Evolutionary conservation across 2,113 vertebrate species (phyloP), one percentile per base, ranked within the genome.

Genomic region (Bujurquina vittata): DNA sequence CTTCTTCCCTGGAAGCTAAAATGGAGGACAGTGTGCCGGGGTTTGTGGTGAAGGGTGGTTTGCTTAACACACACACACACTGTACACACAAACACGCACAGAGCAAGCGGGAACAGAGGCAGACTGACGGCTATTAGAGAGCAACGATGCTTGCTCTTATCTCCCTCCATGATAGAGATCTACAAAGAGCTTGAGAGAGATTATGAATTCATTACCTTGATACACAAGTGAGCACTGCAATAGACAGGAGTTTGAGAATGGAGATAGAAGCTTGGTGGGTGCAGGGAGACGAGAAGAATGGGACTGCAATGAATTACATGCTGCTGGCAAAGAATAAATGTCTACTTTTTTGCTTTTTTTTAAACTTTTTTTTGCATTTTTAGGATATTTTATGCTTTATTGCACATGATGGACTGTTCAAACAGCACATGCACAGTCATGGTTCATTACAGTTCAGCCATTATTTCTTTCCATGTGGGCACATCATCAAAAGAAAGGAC

Each of bases 201-300:
- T 95, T 94, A 95, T 93, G 89, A 95, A 95, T 95, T 95, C 92
- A 94, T 95, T 95, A 95, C 94, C 86, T 92, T 89, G 88, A 94
- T 94, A 93, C 91, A 93, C 89, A 92, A 87, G 89, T 87, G 84
- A 87, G 83, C 74, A 31, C 67, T 58, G 77, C 60, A 74, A 91
- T 83, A 91, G 90, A 89, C 82, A 84, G 77, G 79, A 87, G 87
- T 84, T 87, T 82, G 84, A 88, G 84, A 82, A 82, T 69, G 77
- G 86, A 88, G 85, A 86, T 79, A 75, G 84, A 73, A 60, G 88
- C 46, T 23, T 17, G 17, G 46, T 83, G 74, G 82, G 78, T 79
- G 33, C 20, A 35, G 7, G 62, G 56, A 83, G 54, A 77, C 52
- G 81, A 72, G 77, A 31, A 37, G 20, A 65, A 65, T 69, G 75